Evolutionary conservation across 2,888 invertebrate species (phyloP).

Genomic region (Morpho deidamia): DNA sequence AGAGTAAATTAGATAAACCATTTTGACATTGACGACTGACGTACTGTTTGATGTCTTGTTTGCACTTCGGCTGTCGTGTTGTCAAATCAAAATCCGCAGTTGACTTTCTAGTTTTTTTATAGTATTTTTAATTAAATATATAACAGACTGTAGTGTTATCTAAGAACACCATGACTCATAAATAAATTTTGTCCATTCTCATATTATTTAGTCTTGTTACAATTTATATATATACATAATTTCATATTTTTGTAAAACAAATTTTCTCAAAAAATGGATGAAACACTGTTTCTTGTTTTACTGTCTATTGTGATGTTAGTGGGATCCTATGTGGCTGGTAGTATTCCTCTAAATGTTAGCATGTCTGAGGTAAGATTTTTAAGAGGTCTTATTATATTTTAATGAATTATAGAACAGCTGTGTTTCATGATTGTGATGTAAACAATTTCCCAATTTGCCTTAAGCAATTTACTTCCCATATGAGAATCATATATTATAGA

Average conservation of each 20-base stretch:
- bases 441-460: constrained; percentile 2
- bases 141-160: background rate
- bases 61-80: constrained; percentile 14
- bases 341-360: constrained; percentile 94
- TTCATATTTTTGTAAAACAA: constrained; percentile 5
- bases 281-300: constrained; percentile 88
- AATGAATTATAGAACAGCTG: constrained; percentile 2
- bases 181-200: background rate
- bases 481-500: background rate
- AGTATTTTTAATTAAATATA: constrained; percentile 1
- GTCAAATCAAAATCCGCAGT: constrained; percentile 12
- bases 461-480: background rate
- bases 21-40: constrained; percentile 32
- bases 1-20: too few relatives aligned
- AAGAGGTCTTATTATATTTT: background rate
- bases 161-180: background rate
- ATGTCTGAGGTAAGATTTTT: constrained; percentile 91
- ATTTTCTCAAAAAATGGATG: constrained; percentile 82
- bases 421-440: background rate
- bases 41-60: background rate
- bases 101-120: constrained; percentile 8
- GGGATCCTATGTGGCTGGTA: constrained; percentile 97
- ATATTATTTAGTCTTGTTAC: background rate
- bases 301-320: constrained; percentile 95
- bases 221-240: background rate